Base-by-base conservation (phyloP, 2,888 invertebrate genomes). In the Allygus modestus region DNA sequence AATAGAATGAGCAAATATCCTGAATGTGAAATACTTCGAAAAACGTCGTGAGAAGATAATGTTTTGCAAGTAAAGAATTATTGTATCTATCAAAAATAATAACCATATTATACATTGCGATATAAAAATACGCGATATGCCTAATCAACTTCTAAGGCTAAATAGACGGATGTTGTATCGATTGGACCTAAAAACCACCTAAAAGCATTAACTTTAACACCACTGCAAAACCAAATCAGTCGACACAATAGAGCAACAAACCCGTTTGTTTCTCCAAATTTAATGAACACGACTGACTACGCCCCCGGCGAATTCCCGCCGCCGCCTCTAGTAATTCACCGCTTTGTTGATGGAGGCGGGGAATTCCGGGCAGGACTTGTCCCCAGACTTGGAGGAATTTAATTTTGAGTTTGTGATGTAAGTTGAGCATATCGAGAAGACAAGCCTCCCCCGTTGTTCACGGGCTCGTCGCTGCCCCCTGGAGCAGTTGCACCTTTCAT, bases 321-420 rank as follows among this genome's bases (percentile, higher is more conserved):
- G 51, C 41, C 46, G 12, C 46, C 17, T 46, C 46, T 15, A 58
- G 77, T 37, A 79, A 58, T 79, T 79, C 79, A 58, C 79, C 12
- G 58, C 31, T 58, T 79, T 79, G 51, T 54, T 79, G 79, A 79
- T 58, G 58, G 79, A 79, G 79, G 4, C 79, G 15, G 28, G 33
- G 79, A 54, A 79, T 79, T 23, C 23, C 33, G 54, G 33, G 58
- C 58, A 51, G 79, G 77, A 20, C 79, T 79, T 79, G 79, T 79
- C 79, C 79, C 58, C n/a, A 51, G 79, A 79, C 79, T 79, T n/a
- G 46, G n/a, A 77, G 79, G 79, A 79, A 79, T 79, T 79, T 79
- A 51, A 79, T 79, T 79, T 79, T 37, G 58, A 79, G 58, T 79
- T 79, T 79, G 79, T 46, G 77, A 46, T 51, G 77, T 28, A 37